Evolutionary conservation across 2,797 vertebrate species (phyloP), one percentile per base, ranked within the genome.

Genomic region (Pseudotriccus pelzelni): DNA sequence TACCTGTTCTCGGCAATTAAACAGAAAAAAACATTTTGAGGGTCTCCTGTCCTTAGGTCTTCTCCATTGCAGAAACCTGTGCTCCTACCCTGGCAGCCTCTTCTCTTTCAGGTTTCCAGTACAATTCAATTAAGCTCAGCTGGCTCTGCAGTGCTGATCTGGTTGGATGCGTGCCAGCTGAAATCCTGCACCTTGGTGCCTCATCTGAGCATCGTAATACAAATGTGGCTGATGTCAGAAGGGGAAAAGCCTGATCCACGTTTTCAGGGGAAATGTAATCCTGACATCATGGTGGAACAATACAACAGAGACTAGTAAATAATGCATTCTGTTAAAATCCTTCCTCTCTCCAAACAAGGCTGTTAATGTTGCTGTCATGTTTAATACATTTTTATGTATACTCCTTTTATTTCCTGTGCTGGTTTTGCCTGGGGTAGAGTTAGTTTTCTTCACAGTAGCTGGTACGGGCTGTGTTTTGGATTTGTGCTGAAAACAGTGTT

Each of bases 311-410:
- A 66, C 20, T 47, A 41, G 84, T 75, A 90, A 89, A 91, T 66
- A 72, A 36, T 12, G 7, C 10, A 47, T 75, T 93, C 58, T 68
- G 28, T 64, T 78, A 89, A 41, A 68, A 74, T 32, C 21, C 49
- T 72, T 53, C 89, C 72, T 82, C 62, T 50, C n/a, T 89, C 56
- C 36, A 73, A 94, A 67, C 39, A 87, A 88, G 46, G 47, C 73
- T 72, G 60, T 63, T 74, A 89, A 86, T 60, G 77, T 60, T 64
- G 70, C 91, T 96, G 76, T 91, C 91, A 76, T 43, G 36, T 93
- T 94, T 94, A 92, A 95, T 91, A 46, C 28, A 68, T 66, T 92
- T 92, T 83, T 94, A 92, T 80, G 55, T 82, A 90, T 53, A 60
- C 85, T 70, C 32, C 30, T 89, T 91, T 89, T 84, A 84, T 73